Base-by-base conservation (phyloP, 2,797 vertebrate species). In the Diglossa cyanea region DNA sequence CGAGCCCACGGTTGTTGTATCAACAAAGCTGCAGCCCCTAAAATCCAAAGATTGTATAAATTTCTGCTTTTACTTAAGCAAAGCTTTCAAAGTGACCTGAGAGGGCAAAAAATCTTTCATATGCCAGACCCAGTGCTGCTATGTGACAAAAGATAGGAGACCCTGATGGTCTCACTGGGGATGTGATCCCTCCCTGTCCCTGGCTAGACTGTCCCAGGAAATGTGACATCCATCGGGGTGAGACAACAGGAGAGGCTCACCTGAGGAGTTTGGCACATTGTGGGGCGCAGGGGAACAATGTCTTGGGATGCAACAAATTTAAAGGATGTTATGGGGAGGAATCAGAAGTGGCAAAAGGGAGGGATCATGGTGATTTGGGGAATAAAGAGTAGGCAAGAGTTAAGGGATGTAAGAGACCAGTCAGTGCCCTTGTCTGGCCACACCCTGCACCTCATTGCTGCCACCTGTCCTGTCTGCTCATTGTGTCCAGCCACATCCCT, bases 281-380 rank as follows among this genome's bases (percentile, higher is more conserved):
- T 23, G 60, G 54, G 11, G 14, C 2, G 7, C 63, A 53, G 28
- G 30, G 23, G 4, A 80, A 40, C 15, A 48, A 23, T 9, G 37
- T 23, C 28, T 51, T 39, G 47, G 57, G 17, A n/a, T 45, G 28
- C 25, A 37, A 51, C 13, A 48, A n/a, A 55, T 2, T 31, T n/a
- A 17, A 0, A 33, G 40, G 20, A 20, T 67, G 39, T 47, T 54
- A 30, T 2, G 7, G 21, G 37, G 25, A 48, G 4, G n/a, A 74
- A 48, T 23, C 35, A 40, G 40, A 77, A 45, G 15, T 1, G 2
- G 17, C 1, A 4, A 53, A 87, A 74, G 23, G 25, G 39, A 44
- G 6, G 6, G 13, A 24, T 44, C 0, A 0, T 7, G 25, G 47
- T 44, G 33, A 21, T 44, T n/a, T 70, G 35, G 53, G 55, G 16